Evolutionary conservation across 2,888 invertebrate species (phyloP).

Genomic region (Parascotia fuliginaria): DNA sequence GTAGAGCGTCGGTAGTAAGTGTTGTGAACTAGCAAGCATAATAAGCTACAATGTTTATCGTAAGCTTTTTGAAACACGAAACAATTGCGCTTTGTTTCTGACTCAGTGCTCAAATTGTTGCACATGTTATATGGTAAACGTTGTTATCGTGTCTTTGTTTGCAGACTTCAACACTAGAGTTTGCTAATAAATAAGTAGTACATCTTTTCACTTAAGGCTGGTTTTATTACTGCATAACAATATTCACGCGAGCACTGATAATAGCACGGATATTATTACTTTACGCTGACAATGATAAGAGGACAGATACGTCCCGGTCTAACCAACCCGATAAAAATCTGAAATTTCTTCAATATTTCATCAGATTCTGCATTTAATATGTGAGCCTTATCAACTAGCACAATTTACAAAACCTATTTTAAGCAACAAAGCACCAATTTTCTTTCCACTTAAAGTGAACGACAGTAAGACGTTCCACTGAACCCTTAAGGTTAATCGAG

Average conservation of each 20-base stretch:
- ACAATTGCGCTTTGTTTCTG: neutral
- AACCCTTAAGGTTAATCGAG: constrained; percentile 24
- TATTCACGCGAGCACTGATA: no score
- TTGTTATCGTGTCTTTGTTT: no score
- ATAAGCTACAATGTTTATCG: neutral
- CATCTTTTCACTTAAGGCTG: no score
- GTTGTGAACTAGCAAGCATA: neutral
- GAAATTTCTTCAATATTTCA: no score
- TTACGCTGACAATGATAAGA: no score
- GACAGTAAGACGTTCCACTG: constrained; percentile 4
- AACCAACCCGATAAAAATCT: no score
- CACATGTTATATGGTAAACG: no score
- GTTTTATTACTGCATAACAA: no score
- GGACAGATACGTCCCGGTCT: no score
- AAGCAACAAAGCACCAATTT: constrained; percentile 2
- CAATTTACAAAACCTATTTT: neutral
- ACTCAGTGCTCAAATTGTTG: neutral
- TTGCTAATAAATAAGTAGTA: no score
- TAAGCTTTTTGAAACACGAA: neutral
- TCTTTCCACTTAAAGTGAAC: constrained; percentile 1
- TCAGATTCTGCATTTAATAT: neutral
- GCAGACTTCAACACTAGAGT: no score
- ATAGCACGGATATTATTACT: no score
- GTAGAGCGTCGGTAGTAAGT: constrained; percentile 15
- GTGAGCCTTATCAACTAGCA: neutral